Percentiles rank a stretch among this genome's conserved stretches.
phyloP scores from a whole-genome alignment of 2,113 vertebrate genomes.

The Phyllostomus discolor region DNA sequence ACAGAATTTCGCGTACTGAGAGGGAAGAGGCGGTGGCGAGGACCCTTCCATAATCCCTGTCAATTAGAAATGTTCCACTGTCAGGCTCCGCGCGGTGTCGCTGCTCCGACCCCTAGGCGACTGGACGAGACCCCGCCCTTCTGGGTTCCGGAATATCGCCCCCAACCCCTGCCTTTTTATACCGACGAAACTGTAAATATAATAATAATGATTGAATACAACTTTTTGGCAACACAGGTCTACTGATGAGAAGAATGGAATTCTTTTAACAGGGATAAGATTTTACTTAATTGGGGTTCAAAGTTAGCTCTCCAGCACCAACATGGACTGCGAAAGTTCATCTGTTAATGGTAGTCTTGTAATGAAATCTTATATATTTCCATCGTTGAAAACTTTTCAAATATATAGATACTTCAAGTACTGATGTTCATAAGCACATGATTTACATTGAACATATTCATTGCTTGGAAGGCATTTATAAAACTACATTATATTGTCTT shows the following conservation, averaged over 20 bases:
- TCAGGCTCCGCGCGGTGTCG: fast-evolving
- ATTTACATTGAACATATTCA: neutral
- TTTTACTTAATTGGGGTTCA: neutral
- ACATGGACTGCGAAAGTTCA: neutral
- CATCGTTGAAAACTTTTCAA: neutral
- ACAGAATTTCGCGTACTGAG: fast-evolving
- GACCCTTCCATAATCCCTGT: neutral
- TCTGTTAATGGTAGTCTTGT: neutral
- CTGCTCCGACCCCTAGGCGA: fast-evolving
- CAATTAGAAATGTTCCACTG: neutral
- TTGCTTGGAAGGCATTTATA: neutral
- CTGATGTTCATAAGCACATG: neutral
- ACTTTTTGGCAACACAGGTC: too few relatives aligned
- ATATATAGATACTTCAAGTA: neutral
- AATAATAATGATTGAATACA: neutral
- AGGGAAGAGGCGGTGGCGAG: neutral
- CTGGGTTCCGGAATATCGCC: neutral
- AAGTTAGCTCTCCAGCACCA: neutral
- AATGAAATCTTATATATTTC: neutral
- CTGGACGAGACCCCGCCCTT: fast-evolving
- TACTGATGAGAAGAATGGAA: neutral
- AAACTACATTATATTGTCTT: neutral
- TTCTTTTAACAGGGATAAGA: neutral
- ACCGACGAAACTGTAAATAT: neutral
- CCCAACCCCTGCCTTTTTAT: neutral